Evolutionary conservation across 2,888 invertebrate species (phyloP), one percentile per base, ranked within the genome.

Genomic region (Leptinotarsa peninsularis): DNA sequence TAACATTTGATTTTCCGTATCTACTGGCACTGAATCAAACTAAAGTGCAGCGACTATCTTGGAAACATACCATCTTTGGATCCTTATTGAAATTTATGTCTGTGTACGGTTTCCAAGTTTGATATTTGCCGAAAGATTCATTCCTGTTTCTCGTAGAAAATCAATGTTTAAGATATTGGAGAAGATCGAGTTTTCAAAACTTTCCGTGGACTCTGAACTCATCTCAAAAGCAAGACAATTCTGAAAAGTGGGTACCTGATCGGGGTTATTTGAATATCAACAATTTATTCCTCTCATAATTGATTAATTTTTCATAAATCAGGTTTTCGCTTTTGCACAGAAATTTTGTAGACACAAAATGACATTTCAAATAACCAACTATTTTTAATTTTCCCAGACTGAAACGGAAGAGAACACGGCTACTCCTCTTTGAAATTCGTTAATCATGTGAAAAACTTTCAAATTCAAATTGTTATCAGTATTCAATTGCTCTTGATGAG

Each of bases 71-170:
- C 76, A 72, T 75, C 73, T 77, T 76, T 70, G 52, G 74, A 72
- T 72, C 70, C 71, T 77, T 77, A 79, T 77, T 71, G 74, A 68
- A 79, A 77, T 79, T 77, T 77, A 77, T 77, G 76, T 77, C 67
- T 72, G 72, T 73, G 74, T 72, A 76, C 73, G 67, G 60, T 73
- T 43, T 78, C 77, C 75, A 75, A 77, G 67, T 77, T 75, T 58
- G 73, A 71, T 77, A 77, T 77, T 77, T 77, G 75, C 77, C 58
- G 60, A 72, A 73, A 77, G 75, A 77, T 77, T 77, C 73, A 77
- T 77, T 71, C 68, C 49, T 68, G 67, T 74, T 70, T 60, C n/a
- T 75, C 63, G 58, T n/a, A 54, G 68, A 56, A 72, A 75, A 75
- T 77, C 77, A 72, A 70, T 74, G 77, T 69, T 74, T 66, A 54